A percentile compares a stretch with the other conserved stretches of the same genome.
Evolutionary conservation across 1,140 invertebrate species (phyloP).

Genomic region (Oreohelix idahoensis): DNA sequence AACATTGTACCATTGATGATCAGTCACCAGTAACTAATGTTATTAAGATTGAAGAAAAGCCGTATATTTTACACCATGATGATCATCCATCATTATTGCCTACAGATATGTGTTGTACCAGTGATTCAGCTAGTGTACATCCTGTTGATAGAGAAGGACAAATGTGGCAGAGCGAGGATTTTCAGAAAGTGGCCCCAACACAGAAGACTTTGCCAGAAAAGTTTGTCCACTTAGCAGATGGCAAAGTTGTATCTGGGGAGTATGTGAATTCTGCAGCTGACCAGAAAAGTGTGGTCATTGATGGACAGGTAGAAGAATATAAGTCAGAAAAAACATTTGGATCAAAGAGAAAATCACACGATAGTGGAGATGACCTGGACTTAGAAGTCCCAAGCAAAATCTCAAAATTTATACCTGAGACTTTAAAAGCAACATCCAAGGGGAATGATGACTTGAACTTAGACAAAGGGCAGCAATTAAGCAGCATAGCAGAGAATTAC

Average conservation of each 20-base stretch:
- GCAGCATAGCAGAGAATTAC: neutral
- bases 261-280: neutral
- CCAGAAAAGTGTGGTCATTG: neutral
- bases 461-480: constrained; percentile 1
- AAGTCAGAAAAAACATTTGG: neutral
- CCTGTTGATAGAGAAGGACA: neutral
- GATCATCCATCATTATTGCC: neutral
- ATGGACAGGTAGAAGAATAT: neutral
- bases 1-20: too few species aligned
- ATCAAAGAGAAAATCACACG: neutral
- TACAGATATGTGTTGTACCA: neutral
- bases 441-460: too few species aligned
- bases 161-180: neutral
- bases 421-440: neutral
- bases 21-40: neutral
- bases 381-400: neutral
- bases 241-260: neutral
- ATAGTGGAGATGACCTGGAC: neutral
- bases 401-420: neutral
- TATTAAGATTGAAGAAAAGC: neutral
- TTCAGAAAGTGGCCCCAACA: neutral
- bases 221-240: neutral
- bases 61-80: neutral
- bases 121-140: neutral
- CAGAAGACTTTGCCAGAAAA: neutral